Conservation (phyloP, 30 jellyfish, hydroid and myxozoan genomes). For the Hydractinia echinata region DNA sequence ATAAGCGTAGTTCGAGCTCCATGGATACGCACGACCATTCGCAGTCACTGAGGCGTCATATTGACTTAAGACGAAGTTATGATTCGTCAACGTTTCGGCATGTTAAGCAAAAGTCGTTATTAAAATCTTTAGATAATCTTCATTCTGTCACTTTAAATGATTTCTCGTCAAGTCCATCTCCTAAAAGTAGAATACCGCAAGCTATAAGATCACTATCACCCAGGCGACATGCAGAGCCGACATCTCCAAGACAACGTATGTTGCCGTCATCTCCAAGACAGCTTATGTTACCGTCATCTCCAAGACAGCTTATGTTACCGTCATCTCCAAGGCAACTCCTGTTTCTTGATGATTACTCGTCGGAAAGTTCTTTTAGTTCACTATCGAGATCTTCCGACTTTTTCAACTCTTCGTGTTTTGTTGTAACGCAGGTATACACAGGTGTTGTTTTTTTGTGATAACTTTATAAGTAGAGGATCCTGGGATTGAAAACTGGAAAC, state of each 20-base stretch:
- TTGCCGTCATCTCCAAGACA: not conserved
- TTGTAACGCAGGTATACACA: no score
- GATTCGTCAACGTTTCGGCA: not conserved
- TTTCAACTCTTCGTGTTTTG: no score
- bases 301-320: not conserved
- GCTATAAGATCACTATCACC: slow-evolving; percentile 8
- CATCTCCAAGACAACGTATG: not conserved
- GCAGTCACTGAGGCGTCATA: not conserved
- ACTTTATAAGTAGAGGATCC: no score
- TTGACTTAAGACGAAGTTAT: not conserved
- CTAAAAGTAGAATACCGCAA: not conserved
- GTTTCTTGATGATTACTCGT: not conserved
- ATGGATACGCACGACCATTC: not conserved
- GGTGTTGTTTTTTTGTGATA: no score
- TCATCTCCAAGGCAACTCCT: slow-evolving; percentile 18
- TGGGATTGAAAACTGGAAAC: no score
- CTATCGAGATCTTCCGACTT: slow-evolving; percentile 7
- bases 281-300: not conserved
- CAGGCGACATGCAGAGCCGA: not conserved
- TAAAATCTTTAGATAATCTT: no score
- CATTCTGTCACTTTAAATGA: not conserved
- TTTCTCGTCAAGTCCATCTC: not conserved
- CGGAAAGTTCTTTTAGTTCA: slow-evolving; percentile 3
- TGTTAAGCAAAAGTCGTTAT: not conserved
- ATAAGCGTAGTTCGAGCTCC: not conserved